phyloP scores from a whole-genome alignment of 1,140 invertebrate genomes.

The Bacillus rossius region DNA sequence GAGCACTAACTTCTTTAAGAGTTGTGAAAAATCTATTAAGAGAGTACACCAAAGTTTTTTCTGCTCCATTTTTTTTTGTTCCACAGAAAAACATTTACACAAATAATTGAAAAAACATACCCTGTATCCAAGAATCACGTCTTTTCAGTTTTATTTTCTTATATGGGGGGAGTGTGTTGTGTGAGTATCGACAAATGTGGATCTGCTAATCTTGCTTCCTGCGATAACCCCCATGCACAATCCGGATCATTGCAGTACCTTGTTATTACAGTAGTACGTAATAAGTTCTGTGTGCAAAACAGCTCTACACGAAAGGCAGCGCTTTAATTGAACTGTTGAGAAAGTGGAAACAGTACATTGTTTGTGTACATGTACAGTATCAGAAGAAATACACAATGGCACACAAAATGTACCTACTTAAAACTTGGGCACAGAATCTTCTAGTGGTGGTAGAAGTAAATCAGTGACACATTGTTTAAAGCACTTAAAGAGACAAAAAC shows the following conservation, averaged over 20 bases:
- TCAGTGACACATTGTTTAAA: too few species aligned
- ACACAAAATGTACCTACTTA: too few species aligned
- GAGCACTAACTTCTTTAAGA: slow-evolving; percentile 12
- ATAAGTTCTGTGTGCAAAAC: slow-evolving; percentile 4
- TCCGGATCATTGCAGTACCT: slow-evolving; percentile 12
- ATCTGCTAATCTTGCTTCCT: too few species aligned
- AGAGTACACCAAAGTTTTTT: slow-evolving; percentile 14
- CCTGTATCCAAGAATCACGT: slow-evolving; percentile 65
- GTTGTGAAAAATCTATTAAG: slow-evolving; percentile 14
- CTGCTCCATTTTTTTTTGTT: slow-evolving; percentile 16
- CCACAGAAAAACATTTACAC: slow-evolving; percentile 53
- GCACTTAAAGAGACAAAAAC: too few species aligned
- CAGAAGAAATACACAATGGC: too few species aligned
- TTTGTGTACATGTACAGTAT: background rate
- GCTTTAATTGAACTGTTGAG: slow-evolving; percentile 18
- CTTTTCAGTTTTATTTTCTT: slow-evolving; percentile 27
- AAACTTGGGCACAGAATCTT: too few species aligned
- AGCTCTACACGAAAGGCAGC: slow-evolving; percentile 17
- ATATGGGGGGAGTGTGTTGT: slow-evolving; percentile 29
- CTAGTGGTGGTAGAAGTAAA: too few species aligned
- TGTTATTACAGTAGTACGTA: slow-evolving; percentile 8
- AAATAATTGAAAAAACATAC: slow-evolving; percentile 65
- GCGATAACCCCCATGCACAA: slow-evolving; percentile 6
- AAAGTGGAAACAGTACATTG: slow-evolving; percentile 11
- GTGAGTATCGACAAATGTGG: slow-evolving; percentile 42